Conservation (phyloP, 1,140 invertebrate species). For the Drosophila azteca region DNA sequence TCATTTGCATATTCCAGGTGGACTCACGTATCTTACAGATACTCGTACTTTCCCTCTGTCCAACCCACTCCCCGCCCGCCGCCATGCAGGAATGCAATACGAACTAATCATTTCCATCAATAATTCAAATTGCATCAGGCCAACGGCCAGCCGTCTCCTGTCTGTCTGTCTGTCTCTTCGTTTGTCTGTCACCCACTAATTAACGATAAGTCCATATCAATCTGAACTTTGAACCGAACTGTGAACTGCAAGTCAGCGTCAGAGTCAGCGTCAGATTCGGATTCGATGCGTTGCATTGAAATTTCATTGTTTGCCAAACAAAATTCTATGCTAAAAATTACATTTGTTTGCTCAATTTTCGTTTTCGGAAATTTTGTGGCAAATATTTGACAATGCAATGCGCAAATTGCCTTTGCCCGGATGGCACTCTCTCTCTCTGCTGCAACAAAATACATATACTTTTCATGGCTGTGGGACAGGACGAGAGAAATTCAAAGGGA, state of each 20-base stretch:
- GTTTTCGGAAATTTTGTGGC: slow-evolving; percentile 27
- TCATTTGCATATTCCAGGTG: slow-evolving; percentile 44
- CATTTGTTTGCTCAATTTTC: slow-evolving; percentile 53
- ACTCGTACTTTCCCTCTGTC: not conserved
- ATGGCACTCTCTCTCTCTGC: not conserved
- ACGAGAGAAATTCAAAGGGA: slow-evolving; percentile 5
- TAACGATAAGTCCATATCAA: slow-evolving; percentile 38
- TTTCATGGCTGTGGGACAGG: not conserved
- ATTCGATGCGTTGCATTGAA: not conserved
- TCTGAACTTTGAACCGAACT: not conserved
- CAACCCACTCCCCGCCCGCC: too few relatives aligned
- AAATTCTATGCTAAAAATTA: slow-evolving; percentile 18
- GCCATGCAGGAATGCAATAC: slow-evolving; percentile 9
- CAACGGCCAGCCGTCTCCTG: slow-evolving; percentile 13
- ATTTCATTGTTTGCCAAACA: slow-evolving; percentile 1
- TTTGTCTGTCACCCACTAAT: slow-evolving; percentile 51
- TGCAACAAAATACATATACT: slow-evolving; percentile 26
- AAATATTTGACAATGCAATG: slow-evolving; percentile 67
- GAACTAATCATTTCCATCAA: slow-evolving; percentile 66
- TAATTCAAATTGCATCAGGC: slow-evolving; percentile 50
- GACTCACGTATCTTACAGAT: slow-evolving; percentile 35
- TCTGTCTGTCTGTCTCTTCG: slow-evolving; percentile 39
- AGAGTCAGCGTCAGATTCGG: too few relatives aligned
- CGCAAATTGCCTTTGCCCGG: slow-evolving; percentile 40
- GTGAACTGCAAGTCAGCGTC: not conserved